These are phyloP conservation scores for Phortica okadai DNA, from an alignment of 2,888 invertebrate species.

Conservation along the genomic window DNA sequence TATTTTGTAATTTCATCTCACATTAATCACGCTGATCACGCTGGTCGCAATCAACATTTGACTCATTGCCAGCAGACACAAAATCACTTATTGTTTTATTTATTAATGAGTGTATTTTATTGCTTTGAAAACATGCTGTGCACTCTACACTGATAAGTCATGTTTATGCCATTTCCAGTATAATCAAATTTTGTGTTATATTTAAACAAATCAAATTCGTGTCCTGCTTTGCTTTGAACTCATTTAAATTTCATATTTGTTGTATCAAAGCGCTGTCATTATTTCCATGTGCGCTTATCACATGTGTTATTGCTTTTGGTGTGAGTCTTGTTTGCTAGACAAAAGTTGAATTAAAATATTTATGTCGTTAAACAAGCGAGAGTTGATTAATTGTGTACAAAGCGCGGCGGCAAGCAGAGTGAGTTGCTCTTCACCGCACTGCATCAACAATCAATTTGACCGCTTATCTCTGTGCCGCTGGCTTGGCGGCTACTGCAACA, in stretches of 20 bases:
- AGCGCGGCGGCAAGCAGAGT: background rate
- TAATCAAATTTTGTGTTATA: background rate
- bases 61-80: slow-evolving; percentile 39
- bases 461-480: slow-evolving; percentile 43
- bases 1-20: slow-evolving; percentile 34
- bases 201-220: slow-evolving; percentile 8
- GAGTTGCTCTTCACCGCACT: background rate
- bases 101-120: slow-evolving; percentile 13
- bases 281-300: slow-evolving; percentile 64
- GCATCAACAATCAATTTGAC: slow-evolving; percentile 37
- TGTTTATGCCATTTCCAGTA: background rate
- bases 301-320: slow-evolving; percentile 35
- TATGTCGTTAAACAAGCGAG: slow-evolving; percentile 31
- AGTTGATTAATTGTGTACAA: slow-evolving; percentile 49
- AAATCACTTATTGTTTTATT: slow-evolving; percentile 26
- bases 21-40: slow-evolving; percentile 68
- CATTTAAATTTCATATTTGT: too few relatives aligned
- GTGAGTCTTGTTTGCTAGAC: slow-evolving; percentile 41
- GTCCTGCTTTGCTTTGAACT: background rate
- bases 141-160: background rate
- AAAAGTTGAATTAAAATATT: slow-evolving; percentile 41
- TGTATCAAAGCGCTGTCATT: slow-evolving; percentile 44
- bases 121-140: slow-evolving; percentile 45
- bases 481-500: background rate
- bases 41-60: slow-evolving; percentile 39